Evolutionary conservation across 2,113 vertebrate genomes (phyloP).

Genomic region (Pristiophorus japonicus): DNA sequence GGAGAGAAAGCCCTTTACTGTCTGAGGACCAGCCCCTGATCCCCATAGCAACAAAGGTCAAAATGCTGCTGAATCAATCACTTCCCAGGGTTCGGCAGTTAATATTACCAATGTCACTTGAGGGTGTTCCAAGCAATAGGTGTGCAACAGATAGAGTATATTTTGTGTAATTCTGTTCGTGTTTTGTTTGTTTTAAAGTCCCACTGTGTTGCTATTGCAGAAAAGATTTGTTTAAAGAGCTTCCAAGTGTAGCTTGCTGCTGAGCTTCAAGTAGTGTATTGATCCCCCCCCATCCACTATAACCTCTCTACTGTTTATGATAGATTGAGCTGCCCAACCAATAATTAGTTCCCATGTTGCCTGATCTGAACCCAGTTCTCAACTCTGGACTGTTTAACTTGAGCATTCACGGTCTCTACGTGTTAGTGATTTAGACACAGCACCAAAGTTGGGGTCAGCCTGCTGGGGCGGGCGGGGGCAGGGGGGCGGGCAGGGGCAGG

Average conservation of each 20-base stretch:
- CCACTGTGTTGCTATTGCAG: neutral
- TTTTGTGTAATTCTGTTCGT: neutral
- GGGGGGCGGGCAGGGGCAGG: no score
- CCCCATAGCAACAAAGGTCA: conserved; percentile 34
- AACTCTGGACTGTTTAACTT: neutral
- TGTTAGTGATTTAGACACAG: conserved; percentile 2
- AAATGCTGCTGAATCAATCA: conserved; percentile 23
- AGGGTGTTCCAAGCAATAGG: neutral
- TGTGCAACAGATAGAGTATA: neutral
- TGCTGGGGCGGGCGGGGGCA: no score
- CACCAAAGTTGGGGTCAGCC: neutral
- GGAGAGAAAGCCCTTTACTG: neutral
- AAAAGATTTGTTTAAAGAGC: neutral
- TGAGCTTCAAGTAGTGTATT: neutral
- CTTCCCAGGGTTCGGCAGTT: neutral
- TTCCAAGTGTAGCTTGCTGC: neutral
- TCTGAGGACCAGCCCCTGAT: conserved; percentile 3
- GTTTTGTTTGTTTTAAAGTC: neutral
- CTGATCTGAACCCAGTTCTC: neutral
- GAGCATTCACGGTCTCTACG: neutral
- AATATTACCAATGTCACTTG: neutral
- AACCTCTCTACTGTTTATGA: neutral
- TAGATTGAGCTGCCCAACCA: neutral
- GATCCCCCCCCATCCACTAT: neutral
- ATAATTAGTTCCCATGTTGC: neutral